Conservation (phyloP, 2,113 vertebrate genomes). For the Uria aalge region DNA sequence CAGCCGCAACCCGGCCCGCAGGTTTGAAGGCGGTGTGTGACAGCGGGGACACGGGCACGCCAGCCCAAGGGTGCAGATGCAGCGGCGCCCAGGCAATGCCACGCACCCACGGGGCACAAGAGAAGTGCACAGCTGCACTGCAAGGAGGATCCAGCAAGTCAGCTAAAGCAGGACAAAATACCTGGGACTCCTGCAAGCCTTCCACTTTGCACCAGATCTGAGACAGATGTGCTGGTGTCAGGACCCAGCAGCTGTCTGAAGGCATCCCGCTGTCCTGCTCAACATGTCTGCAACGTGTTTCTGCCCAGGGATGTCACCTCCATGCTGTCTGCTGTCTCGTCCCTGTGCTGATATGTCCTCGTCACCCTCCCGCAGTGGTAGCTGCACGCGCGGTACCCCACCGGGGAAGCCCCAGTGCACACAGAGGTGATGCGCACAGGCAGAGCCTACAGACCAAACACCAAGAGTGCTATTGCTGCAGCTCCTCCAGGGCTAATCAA, state of each 20-base stretch:
- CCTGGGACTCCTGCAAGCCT: background rate
- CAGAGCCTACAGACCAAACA: background rate
- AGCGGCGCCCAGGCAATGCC: background rate
- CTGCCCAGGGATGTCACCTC: background rate
- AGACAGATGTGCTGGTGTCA: background rate
- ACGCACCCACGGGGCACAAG: accelerated
- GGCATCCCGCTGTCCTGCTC: background rate
- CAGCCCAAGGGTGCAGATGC: background rate
- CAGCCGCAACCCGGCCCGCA: background rate
- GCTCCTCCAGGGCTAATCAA: background rate
- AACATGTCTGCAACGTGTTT: background rate
- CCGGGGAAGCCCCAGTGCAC: accelerated
- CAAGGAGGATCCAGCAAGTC: background rate
- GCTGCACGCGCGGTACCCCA: accelerated
- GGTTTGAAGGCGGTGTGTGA: background rate
- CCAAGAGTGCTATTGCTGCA: accelerated
- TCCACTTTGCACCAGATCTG: accelerated
- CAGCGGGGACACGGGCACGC: accelerated
- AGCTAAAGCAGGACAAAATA: background rate
- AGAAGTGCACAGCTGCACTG: accelerated
- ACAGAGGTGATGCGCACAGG: background rate
- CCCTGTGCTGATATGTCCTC: background rate
- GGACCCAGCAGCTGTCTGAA: background rate
- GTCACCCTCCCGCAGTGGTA: accelerated
- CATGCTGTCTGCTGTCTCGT: background rate